Evolutionary conservation across 2,888 invertebrate genomes (phyloP).

Genomic region (Dolichomitus sp.): DNA sequence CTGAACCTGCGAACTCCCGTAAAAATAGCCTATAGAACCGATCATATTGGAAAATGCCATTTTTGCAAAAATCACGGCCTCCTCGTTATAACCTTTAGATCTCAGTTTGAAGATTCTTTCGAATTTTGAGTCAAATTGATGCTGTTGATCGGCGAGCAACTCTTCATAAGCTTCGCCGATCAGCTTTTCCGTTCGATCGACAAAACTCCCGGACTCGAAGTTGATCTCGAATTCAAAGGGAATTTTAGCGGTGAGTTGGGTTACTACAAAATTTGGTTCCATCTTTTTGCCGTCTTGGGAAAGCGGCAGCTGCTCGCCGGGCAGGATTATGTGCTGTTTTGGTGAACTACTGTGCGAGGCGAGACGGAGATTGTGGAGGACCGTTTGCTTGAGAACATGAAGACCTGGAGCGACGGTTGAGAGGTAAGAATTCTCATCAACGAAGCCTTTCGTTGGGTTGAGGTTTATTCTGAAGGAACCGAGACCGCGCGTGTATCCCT

Average conservation of each 20-base stretch:
- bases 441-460: slow-evolving; percentile 86
- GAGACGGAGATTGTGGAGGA: slow-evolving; percentile 90
- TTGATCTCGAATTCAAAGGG: slow-evolving; percentile 95
- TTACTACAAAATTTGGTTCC: slow-evolving; percentile 92
- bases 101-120: slow-evolving; percentile 92
- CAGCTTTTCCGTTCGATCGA: slow-evolving; percentile 87
- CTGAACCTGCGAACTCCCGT: slow-evolving; percentile 95
- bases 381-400: slow-evolving; percentile 91
- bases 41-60: slow-evolving; percentile 97
- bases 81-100: slow-evolving; percentile 90
- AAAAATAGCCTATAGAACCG: slow-evolving; percentile 99
- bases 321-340: slow-evolving; percentile 88
- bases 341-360: slow-evolving; percentile 87
- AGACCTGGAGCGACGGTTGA: slow-evolving; percentile 91
- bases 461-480: slow-evolving; percentile 91
- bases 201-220: slow-evolving; percentile 92
- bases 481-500: slow-evolving; percentile 92
- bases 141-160: slow-evolving; percentile 88
- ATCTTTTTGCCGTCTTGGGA: slow-evolving; percentile 83
- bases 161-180: slow-evolving; percentile 90
- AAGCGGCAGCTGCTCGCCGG: slow-evolving; percentile 88
- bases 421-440: slow-evolving; percentile 91
- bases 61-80: slow-evolving; percentile 92
- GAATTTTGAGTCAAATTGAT: slow-evolving; percentile 92
- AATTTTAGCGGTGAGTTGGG: slow-evolving; percentile 92